Conservation (phyloP, 2,888 invertebrate species). For the Parthenolecanium corni region DNA sequence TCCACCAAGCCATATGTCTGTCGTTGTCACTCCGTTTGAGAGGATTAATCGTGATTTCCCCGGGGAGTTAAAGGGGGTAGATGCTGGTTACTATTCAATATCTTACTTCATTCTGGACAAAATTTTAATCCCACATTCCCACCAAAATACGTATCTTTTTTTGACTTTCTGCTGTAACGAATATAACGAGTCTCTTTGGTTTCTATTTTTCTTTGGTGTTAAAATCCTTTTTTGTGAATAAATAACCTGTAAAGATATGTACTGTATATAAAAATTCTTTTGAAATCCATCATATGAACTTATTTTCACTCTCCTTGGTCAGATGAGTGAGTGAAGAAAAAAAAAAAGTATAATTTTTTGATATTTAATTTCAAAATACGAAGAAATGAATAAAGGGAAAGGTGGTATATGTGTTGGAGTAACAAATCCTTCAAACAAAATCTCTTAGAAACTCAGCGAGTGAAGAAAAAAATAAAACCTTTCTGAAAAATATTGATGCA, state of each 20-base stretch:
- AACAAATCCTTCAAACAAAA: too few species aligned
- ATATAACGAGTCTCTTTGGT: not conserved
- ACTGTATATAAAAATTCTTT: too few species aligned
- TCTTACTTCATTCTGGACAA: conserved; percentile 1
- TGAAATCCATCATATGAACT: too few species aligned
- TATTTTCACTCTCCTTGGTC: too few species aligned
- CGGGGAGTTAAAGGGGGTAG: not conserved
- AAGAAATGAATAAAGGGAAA: too few species aligned
- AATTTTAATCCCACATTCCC: conserved; percentile 17
- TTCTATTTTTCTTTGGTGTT: not conserved
- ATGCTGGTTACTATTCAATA: conserved; percentile 1
- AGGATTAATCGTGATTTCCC: conserved; percentile 22
- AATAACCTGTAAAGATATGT: conserved; percentile 6
- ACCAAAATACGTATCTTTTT: not conserved
- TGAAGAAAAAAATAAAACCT: too few species aligned
- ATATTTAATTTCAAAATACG: too few species aligned
- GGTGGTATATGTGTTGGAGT: too few species aligned
- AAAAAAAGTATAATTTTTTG: too few species aligned
- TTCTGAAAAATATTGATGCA: too few species aligned
- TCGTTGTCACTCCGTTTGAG: conserved; percentile 9
- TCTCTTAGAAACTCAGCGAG: too few species aligned
- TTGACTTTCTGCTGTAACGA: not conserved
- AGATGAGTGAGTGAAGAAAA: too few species aligned
- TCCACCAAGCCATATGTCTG: not conserved
- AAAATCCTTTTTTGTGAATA: not conserved